Conservation (phyloP, 1,140 invertebrate genomes). For the Diachasma alloeum region DNA sequence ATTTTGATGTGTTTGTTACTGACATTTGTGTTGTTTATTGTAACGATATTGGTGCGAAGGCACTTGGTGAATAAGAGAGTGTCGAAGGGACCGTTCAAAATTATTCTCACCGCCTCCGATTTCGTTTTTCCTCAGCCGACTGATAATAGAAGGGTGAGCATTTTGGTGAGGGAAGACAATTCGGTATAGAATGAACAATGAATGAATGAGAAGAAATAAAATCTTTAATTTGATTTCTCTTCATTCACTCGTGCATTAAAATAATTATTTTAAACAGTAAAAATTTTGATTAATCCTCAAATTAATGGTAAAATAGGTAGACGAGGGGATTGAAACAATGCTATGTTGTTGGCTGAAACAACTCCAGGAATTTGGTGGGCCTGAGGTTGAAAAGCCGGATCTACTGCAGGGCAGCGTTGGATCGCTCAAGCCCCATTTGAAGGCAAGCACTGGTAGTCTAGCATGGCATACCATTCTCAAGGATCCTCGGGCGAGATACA, state of each 20-base stretch:
- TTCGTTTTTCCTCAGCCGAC: conserved; percentile 77
- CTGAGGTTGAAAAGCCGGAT: conserved; percentile 83
- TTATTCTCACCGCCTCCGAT: conserved; percentile 76
- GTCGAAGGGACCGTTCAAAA: conserved; percentile 79
- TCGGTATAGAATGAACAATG: too few species aligned
- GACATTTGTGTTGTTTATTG: conserved; percentile 47
- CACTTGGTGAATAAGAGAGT: conserved; percentile 73
- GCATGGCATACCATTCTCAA: conserved; percentile 71
- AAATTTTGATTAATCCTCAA: background rate
- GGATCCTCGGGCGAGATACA: conserved; percentile 79
- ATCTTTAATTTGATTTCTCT: too few species aligned
- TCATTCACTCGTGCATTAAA: too few species aligned
- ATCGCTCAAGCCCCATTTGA: conserved; percentile 69
- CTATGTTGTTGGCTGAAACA: conserved; percentile 83
- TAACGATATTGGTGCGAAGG: conserved; percentile 56
- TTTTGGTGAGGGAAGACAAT: background rate
- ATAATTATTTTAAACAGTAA: conserved; percentile 2
- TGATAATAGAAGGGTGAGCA: conserved; percentile 72
- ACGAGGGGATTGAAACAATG: conserved; percentile 84
- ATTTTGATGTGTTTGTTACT: conserved; percentile 55
- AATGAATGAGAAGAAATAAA: too few species aligned
- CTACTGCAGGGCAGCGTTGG: conserved; percentile 79
- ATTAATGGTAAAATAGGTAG: conserved; percentile 68
- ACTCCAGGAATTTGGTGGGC: conserved; percentile 79
- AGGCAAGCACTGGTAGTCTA: conserved; percentile 69